These are phyloP conservation scores for Orthonyx spaldingii DNA, from an alignment of 2,113 vertebrate species.

Conservation along the genomic window DNA sequence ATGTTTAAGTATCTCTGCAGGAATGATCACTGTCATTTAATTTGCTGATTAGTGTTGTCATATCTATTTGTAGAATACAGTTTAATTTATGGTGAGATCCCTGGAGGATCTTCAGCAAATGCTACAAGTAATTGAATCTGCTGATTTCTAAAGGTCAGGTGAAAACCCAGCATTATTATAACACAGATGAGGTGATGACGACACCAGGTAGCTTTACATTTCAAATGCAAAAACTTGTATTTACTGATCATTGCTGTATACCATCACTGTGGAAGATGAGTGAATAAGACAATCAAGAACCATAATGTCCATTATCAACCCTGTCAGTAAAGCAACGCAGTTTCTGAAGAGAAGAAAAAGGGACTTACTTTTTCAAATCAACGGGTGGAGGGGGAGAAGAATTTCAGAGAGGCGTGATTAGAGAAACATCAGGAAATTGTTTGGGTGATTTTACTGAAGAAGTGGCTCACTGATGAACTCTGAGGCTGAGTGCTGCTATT, in stretches of 20 bases:
- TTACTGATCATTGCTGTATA: neutral
- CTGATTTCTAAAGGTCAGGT: constrained; percentile 55
- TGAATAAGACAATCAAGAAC: neutral
- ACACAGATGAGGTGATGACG: neutral
- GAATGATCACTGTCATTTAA: constrained; percentile 35
- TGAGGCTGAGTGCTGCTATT: constrained; percentile 13
- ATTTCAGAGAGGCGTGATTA: neutral
- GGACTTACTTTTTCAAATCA: neutral
- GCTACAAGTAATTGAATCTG: constrained; percentile 42
- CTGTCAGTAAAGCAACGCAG: neutral
- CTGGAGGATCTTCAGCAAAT: constrained; percentile 41
- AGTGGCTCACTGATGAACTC: constrained; percentile 17
- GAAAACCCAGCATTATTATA: neutral
- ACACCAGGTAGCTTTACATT: neutral
- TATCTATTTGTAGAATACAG: constrained; percentile 47
- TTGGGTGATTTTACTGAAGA: constrained; percentile 23
- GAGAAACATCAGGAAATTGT: constrained; percentile 21
- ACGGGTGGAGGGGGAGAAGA: neutral
- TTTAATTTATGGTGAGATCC: constrained; percentile 21
- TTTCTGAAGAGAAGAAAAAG: neutral
- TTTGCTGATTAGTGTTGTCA: constrained; percentile 57
- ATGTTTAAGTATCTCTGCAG: constrained; percentile 32
- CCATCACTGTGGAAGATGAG: neutral
- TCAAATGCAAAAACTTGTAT: neutral
- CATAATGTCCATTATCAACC: neutral